phyloP scores from a whole-genome alignment of 2,113 vertebrate species.

The Melanerpes formicivorus region DNA sequence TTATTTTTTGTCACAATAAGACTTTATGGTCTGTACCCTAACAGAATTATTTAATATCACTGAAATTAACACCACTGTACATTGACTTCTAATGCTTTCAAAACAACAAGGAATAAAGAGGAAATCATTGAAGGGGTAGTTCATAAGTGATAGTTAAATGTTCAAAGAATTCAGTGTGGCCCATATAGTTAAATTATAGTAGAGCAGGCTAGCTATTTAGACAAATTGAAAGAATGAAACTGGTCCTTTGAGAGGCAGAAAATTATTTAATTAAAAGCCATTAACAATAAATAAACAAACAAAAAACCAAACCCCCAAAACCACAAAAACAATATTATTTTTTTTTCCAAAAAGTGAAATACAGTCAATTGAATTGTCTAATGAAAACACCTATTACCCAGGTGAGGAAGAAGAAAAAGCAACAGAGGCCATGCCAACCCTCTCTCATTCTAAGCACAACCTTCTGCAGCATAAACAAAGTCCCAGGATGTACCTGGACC shows the following conservation, averaged over 20 bases:
- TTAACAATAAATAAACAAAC: neutral
- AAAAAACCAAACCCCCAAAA: too few relatives aligned
- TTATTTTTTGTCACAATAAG: neutral
- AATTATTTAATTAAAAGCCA: neutral
- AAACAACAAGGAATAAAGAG: neutral
- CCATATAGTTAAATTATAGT: neutral
- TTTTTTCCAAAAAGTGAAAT: neutral
- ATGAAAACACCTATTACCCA: neutral
- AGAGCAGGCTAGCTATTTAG: neutral
- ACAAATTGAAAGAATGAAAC: neutral
- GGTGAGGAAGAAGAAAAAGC: neutral
- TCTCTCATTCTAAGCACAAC: neutral
- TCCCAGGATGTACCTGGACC: neutral
- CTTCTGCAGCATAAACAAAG: neutral
- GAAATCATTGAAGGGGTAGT: neutral
- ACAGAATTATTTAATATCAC: neutral
- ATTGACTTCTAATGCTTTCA: neutral
- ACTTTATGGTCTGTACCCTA: neutral
- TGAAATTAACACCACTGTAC: neutral
- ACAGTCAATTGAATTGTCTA: neutral
- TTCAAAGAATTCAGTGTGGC: neutral
- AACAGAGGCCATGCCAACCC: neutral
- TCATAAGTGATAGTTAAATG: neutral
- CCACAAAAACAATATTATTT: too few relatives aligned
- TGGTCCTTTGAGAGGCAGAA: neutral